Conservation (phyloP, 2,888 invertebrate genomes). For the Fissipunctia ypsillon region DNA sequence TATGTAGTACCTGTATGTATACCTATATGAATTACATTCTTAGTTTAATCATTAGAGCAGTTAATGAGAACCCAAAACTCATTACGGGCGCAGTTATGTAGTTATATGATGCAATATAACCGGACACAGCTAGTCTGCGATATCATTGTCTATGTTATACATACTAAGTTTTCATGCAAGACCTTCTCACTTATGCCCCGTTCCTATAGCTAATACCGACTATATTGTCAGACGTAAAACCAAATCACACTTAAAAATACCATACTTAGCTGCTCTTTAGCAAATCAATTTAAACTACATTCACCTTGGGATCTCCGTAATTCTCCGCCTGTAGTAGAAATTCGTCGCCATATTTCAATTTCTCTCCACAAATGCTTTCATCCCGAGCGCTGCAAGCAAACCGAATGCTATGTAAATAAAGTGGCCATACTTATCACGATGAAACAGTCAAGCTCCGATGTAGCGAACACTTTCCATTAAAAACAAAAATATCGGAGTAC, state of each 20-base stretch:
- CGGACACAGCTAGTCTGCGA: background rate
- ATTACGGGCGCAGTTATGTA: conserved; percentile 13
- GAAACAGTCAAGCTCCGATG: background rate
- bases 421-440: background rate
- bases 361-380: conserved; percentile 76
- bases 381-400: conserved; percentile 74
- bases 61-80: conserved; percentile 1
- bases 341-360: conserved; percentile 87
- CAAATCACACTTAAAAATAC: background rate
- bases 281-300: conserved; percentile 3
- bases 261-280: background rate
- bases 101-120: background rate
- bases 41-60: conserved; percentile 13
- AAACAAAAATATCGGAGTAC: background rate
- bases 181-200: background rate
- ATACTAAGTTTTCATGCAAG: background rate
- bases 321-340: conserved; percentile 85
- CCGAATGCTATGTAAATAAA: conserved; percentile 20
- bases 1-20: too few species aligned
- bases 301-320: conserved; percentile 84
- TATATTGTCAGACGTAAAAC: background rate
- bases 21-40: background rate
- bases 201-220: conserved; percentile 1
- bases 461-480: background rate
- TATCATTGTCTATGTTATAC: background rate